Percentiles rank a stretch among this genome's conserved stretches.
Evolutionary conservation across 2,113 vertebrate genomes (phyloP).

Genomic region (Peromyscus californicus): DNA sequence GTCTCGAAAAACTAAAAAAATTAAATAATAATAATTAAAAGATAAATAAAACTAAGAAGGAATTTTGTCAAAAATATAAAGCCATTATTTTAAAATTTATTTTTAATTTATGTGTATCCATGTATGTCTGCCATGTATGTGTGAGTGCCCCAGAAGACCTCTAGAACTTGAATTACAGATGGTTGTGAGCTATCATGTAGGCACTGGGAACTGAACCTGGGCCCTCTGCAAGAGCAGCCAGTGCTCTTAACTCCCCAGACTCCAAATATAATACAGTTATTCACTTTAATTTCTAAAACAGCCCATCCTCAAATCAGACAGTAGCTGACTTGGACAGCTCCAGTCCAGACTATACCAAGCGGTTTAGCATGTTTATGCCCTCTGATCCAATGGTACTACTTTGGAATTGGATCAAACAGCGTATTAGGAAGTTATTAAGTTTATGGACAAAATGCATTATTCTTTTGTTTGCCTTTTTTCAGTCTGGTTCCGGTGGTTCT

Average conservation of each 20-base stretch:
- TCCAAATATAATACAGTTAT: background rate
- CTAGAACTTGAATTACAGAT: background rate
- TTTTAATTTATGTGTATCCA: background rate
- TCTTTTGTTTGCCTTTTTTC: no score
- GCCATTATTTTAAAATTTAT: background rate
- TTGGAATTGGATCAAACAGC: background rate
- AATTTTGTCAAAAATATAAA: background rate
- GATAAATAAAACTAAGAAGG: background rate
- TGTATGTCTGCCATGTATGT: background rate
- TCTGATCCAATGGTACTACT: background rate
- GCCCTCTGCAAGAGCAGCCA: background rate
- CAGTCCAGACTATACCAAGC: background rate
- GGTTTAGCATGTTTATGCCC: background rate
- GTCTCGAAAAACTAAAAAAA: no score
- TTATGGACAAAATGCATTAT: background rate
- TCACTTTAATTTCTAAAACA: conserved; percentile 4
- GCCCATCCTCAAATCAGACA: background rate
- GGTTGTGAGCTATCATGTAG: background rate
- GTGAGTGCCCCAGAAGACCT: background rate
- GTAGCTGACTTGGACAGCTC: background rate
- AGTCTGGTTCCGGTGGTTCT: no score
- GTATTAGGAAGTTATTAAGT: background rate
- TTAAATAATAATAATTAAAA: background rate
- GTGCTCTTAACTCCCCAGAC: background rate
- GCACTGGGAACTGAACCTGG: background rate